These are phyloP conservation scores for Ethmia dodecea DNA, from an alignment of 2,888 invertebrate species.

Conservation along the genomic window DNA sequence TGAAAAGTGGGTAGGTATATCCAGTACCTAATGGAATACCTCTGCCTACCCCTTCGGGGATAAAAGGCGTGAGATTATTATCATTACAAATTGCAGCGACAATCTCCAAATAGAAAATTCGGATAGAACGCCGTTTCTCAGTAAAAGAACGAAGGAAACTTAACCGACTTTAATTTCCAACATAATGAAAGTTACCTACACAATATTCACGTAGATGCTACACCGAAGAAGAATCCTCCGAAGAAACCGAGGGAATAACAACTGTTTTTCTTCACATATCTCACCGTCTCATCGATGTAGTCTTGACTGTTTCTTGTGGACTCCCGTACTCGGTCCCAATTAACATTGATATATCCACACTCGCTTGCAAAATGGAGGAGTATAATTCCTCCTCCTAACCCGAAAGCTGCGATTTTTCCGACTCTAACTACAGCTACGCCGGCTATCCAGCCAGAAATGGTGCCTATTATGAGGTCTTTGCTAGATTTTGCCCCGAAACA, in stretches of 20 bases:
- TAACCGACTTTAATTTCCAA: neutral
- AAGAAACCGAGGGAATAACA: conserved; percentile 86
- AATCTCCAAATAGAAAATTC: no score
- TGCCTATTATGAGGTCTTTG: conserved; percentile 49
- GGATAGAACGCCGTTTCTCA: no score
- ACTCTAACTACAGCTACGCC: conserved; percentile 88
- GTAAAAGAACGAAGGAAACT: no score
- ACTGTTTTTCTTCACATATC: conserved; percentile 80
- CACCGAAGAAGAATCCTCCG: conserved; percentile 91
- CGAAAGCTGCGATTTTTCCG: conserved; percentile 91
- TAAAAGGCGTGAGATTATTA: no score
- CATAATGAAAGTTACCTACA: neutral
- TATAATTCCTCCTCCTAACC: conserved; percentile 92
- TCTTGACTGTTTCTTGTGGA: conserved; percentile 85
- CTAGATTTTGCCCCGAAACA: conserved; percentile 38
- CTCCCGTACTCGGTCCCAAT: conserved; percentile 90
- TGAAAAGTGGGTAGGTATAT: no score
- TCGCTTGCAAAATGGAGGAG: conserved; percentile 92
- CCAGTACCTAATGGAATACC: no score
- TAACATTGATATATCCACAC: conserved; percentile 90
- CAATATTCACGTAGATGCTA: conserved; percentile 80
- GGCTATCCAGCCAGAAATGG: conserved; percentile 77
- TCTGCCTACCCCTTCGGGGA: no score
- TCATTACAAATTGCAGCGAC: no score
- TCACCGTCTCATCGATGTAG: conserved; percentile 82